A percentile compares a stretch with the other conserved stretches of the same genome.
Evolutionary conservation across 2,888 invertebrate genomes (phyloP).

Genomic region (Hipparchia semele): DNA sequence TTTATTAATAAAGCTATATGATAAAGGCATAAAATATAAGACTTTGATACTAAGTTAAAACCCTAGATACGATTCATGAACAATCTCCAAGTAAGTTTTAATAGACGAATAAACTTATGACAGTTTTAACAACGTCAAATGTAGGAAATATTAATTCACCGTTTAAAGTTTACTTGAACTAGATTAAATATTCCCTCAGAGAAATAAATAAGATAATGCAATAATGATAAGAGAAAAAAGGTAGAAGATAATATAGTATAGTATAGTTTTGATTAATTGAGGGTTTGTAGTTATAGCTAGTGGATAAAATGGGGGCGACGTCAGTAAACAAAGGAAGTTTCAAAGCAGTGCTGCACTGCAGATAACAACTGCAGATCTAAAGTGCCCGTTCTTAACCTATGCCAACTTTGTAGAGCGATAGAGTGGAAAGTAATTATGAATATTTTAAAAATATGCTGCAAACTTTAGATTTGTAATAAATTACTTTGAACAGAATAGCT

Average conservation of each 20-base stretch:
- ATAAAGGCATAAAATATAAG: too few relatives aligned
- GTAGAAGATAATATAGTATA: not conserved
- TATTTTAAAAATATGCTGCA: slow-evolving; percentile 13
- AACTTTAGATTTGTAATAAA: not conserved
- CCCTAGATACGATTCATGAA: too few relatives aligned
- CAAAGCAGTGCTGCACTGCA: slow-evolving; percentile 51
- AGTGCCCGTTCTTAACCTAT: slow-evolving; percentile 34
- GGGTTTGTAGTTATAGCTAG: slow-evolving; percentile 5
- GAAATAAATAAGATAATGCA: too few relatives aligned
- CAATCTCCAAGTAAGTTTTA: too few relatives aligned
- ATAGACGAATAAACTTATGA: too few relatives aligned
- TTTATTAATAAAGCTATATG: too few relatives aligned
- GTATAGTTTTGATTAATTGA: not conserved
- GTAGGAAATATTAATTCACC: too few relatives aligned
- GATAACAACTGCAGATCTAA: slow-evolving; percentile 46
- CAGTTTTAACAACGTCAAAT: too few relatives aligned
- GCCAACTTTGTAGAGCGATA: slow-evolving; percentile 36
- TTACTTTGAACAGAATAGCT: not conserved
- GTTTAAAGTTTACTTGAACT: too few relatives aligned
- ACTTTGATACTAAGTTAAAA: too few relatives aligned
- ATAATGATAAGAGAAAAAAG: not conserved
- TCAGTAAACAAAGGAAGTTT: slow-evolving; percentile 44
- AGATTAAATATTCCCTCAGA: too few relatives aligned
- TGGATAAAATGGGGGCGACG: slow-evolving; percentile 5
- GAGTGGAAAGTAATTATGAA: slow-evolving; percentile 30